A percentile compares a stretch with the other conserved stretches of the same genome.
phyloP scores from a whole-genome alignment of 2,797 vertebrate species.

The Syngnathus acus region DNA sequence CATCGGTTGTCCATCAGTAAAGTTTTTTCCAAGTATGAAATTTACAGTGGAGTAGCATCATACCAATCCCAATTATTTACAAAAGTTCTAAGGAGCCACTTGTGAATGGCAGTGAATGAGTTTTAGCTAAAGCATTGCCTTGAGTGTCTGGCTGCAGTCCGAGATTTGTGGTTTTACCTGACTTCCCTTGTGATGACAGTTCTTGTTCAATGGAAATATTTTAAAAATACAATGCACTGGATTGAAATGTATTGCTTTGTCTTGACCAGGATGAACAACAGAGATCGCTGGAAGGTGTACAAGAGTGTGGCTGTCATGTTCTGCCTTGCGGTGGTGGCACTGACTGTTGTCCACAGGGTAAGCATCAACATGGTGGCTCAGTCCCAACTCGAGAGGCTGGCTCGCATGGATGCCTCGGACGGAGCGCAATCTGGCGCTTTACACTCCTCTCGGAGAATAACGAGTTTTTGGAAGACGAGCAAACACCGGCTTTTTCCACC shows the following conservation, averaged over 20 bases:
- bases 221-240: too few species aligned
- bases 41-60: too few species aligned
- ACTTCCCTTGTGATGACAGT: too few species aligned
- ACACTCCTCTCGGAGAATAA: constrained; percentile 8
- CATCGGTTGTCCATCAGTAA: too few species aligned
- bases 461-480: constrained; percentile 77
- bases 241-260: background rate
- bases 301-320: constrained; percentile 74
- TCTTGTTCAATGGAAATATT: too few species aligned
- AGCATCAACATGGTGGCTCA: constrained; percentile 60
- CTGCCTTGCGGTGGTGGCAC: constrained; percentile 72
- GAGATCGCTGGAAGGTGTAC: constrained; percentile 74
- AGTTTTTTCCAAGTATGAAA: too few species aligned
- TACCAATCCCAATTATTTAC: too few species aligned
- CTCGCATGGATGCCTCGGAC: constrained; percentile 39
- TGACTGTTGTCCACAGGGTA: constrained; percentile 79
- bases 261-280: constrained; percentile 69
- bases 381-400: constrained; percentile 64
- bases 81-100: too few species aligned
- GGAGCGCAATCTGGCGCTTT: constrained; percentile 9
- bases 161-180: too few species aligned
- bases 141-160: too few species aligned
- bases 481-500: constrained; percentile 3
- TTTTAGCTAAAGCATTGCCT: too few species aligned
- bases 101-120: too few species aligned